phyloP scores from a whole-genome alignment of 2,113 vertebrate genomes.

The Motacilla alba region DNA sequence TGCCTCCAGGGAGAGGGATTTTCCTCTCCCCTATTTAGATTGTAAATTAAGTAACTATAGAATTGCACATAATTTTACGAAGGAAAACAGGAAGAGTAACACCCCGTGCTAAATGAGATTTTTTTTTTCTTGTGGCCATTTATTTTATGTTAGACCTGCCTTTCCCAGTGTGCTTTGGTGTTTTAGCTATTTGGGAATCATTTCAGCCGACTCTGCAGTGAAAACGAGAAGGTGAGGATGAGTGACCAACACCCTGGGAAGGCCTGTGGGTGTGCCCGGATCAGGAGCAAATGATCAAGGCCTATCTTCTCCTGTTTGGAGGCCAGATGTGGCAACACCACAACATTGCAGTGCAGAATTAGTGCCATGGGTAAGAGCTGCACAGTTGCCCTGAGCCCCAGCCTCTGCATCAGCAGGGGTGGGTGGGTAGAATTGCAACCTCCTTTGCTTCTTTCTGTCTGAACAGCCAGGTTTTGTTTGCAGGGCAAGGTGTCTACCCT shows the following conservation, averaged over 20 bases:
- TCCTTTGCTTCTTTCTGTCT: neutral
- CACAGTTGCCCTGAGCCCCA: neutral
- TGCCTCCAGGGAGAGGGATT: neutral
- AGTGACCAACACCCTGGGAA: neutral
- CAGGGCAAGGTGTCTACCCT: neutral
- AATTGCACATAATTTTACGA: neutral
- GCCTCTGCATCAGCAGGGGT: neutral
- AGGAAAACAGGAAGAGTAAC: neutral
- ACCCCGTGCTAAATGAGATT: neutral
- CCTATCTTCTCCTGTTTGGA: neutral
- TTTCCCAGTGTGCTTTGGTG: neutral
- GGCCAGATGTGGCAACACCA: neutral
- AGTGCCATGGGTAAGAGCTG: neutral
- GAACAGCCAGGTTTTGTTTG: neutral
- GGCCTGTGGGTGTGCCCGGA: neutral
- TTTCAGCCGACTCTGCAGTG: neutral
- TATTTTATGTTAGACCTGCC: neutral
- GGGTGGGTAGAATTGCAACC: neutral
- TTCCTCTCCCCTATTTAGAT: neutral
- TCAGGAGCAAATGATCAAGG: neutral
- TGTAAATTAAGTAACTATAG: neutral
- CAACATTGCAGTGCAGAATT: neutral
- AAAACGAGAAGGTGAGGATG: neutral
- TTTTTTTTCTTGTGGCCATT: neutral
- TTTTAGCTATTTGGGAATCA: neutral